phyloP scores from a whole-genome alignment of 2,888 invertebrate genomes.

The Abscondita cerata region DNA sequence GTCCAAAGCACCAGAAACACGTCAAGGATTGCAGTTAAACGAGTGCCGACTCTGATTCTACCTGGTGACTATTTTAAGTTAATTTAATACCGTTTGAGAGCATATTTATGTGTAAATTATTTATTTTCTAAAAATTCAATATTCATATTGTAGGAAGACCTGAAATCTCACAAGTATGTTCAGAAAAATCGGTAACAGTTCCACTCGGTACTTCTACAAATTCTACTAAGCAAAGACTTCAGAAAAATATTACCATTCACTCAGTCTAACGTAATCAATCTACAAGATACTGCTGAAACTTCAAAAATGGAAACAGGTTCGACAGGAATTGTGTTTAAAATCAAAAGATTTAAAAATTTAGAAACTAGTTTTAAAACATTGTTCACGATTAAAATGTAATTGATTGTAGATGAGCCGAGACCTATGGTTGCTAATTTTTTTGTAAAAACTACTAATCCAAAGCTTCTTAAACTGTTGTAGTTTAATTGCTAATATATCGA shows the following conservation, averaged over 20 bases:
- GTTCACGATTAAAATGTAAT: not conserved
- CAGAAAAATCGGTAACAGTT: not conserved
- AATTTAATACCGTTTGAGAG: not conserved
- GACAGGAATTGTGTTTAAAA: slow-evolving; percentile 1
- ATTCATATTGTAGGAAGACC: slow-evolving; percentile 4
- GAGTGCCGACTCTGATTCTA: too few relatives aligned
- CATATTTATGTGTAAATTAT: slow-evolving; percentile 1
- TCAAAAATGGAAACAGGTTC: not conserved
- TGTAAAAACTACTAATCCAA: too few relatives aligned
- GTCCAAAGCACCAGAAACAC: too few relatives aligned
- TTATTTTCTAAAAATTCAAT: slow-evolving; percentile 3
- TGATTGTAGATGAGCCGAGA: too few relatives aligned
- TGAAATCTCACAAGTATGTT: not conserved
- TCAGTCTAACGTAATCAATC: not conserved
- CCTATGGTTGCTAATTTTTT: too few relatives aligned
- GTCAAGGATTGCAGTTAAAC: too few relatives aligned
- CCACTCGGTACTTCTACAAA: not conserved
- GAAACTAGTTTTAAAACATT: not conserved
- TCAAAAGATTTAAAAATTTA: too few relatives aligned
- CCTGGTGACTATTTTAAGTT: not conserved
- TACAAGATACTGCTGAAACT: not conserved
- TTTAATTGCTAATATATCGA: too few relatives aligned
- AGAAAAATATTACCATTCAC: too few relatives aligned
- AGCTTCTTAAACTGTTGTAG: too few relatives aligned
- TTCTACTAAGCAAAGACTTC: not conserved